phyloP scores from a whole-genome alignment of 2,888 invertebrate species.

The Drosophila pseudotakahashii region DNA sequence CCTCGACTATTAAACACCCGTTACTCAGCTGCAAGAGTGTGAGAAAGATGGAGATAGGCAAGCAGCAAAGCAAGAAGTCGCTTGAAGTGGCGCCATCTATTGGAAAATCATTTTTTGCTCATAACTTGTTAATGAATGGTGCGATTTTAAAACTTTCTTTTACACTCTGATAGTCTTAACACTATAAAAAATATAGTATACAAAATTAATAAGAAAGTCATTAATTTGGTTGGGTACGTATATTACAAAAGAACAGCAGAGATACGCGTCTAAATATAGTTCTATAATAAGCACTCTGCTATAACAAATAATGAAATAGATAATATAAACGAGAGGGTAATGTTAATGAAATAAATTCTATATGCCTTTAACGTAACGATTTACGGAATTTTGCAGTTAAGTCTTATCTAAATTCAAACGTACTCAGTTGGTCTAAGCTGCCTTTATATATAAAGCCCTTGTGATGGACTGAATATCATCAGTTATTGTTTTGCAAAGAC shows the following conservation, averaged over 20 bases:
- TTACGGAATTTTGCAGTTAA: neutral
- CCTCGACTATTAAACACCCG: too few species aligned
- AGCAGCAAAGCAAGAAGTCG: too few species aligned
- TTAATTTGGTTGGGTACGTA: neutral
- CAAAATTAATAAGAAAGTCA: too few species aligned
- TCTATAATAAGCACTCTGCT: neutral
- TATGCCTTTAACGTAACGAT: neutral
- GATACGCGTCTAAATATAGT: neutral
- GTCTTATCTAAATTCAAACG: conserved; percentile 1
- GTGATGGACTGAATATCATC: too few species aligned
- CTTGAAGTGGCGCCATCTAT: too few species aligned
- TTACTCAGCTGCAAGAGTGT: too few species aligned
- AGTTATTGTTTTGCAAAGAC: neutral
- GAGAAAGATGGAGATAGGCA: too few species aligned
- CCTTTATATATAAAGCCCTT: neutral
- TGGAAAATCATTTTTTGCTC: too few species aligned
- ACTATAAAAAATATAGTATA: too few species aligned
- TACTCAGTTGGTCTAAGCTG: neutral
- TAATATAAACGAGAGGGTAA: neutral
- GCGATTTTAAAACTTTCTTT: too few species aligned
- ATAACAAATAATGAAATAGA: neutral
- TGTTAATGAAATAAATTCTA: conserved; percentile 2
- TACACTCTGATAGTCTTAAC: too few species aligned
- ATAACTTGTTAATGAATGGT: too few species aligned
- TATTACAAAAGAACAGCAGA: neutral